Base-by-base conservation (phyloP, 2,113 vertebrate species). In the Embiotoca jacksoni region DNA sequence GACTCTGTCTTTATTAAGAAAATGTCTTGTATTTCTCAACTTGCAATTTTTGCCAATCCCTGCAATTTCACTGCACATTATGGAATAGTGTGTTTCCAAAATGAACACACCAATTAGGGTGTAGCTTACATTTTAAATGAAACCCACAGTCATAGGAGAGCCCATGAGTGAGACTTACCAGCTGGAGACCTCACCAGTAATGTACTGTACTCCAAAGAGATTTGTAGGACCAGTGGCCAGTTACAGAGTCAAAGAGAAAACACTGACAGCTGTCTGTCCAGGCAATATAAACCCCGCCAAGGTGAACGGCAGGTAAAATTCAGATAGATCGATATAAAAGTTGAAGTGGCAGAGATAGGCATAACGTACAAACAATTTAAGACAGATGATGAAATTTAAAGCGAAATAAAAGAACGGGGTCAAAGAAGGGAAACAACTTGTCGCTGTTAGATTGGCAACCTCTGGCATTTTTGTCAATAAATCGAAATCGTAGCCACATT, bases 221-320 rank as follows among this genome's bases (percentile, higher is more conserved):
- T 56, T 44, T 65, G 33, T 31, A 33, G 13, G 67, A 56, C 58
- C 11, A 39, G 59, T 36, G 52, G 33, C 23, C 30, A 58, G 37
- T 41, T 73, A n/a, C n/a, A 74, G 39, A 55, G n/a, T 63, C 30
- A 15, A 41, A 46, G 8, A 44, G 46, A 23, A 55, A 76, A 47
- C 31, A 23, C 6, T 46, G 35, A 63, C 49, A 49, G 53, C 2
- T 33, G 1, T 74, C 32, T 57, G 3, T 73, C 35, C 16, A 54
- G 37, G 16, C 23, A 72, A 15, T 33, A 23, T 15, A 33, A 35
- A 30, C 11, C 11, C 9, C 23, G 35, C 33, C 14, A 63, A 33
- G 23, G 15, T 61, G 30, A 55, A 57, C 37, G 16, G 41, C 16
- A 30, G 15, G 2, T 56, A 72, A 59, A 58, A 72, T 55, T 56